Base-by-base conservation (phyloP, 1,140 invertebrate genomes). In the Maconellicoccus hirsutus region DNA sequence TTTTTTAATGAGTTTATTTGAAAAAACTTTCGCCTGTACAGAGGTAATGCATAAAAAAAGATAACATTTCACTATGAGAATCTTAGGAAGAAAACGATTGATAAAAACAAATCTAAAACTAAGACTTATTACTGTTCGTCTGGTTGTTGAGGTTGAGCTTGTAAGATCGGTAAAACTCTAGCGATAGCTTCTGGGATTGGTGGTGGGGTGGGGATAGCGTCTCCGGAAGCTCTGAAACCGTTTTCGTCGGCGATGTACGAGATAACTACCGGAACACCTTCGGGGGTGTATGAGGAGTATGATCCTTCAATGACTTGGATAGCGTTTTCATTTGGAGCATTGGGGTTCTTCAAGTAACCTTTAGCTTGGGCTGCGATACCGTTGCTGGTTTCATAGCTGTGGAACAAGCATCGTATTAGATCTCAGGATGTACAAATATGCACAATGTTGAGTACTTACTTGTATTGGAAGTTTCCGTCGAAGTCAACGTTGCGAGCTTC, bases 201-300 rank as follows among this genome's bases (percentile, higher is more conserved):
- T 7, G 73, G 71, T 1, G 33, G 70, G n/a, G 71, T 70, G 1
- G 73, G 73, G 25, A 73, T 22, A 12, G 69, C 70, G 16, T 59
- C 66, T 33, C 73, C 73, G 25, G n/a, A 19, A 10, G 71, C 73
- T 27, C 71, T 85, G 82, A 88, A 91, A 42, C 89, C 88, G 74
- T 88, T 88, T 79, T 91, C 88, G 77, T 91, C 90, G 25, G 86
- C 86, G 71, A 84, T 81, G 79, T 88, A 89, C 39, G 79, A 82
- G 23, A 89, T 74, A 27, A 81, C 78, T 73, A 87, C 82, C 21
- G 84, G 83, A 39, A 83, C 78, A 66, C 87, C 87, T 73, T 88
- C 86, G 59, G 86, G 84, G 19, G 84, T 84, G 21, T 83, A 83
- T 80, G 88, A 89, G 29, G 80, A 80, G 78, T 83, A 86, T 6